Evolutionary conservation across 2,797 vertebrate genomes (phyloP).

Genomic region (Helostoma temminkii): DNA sequence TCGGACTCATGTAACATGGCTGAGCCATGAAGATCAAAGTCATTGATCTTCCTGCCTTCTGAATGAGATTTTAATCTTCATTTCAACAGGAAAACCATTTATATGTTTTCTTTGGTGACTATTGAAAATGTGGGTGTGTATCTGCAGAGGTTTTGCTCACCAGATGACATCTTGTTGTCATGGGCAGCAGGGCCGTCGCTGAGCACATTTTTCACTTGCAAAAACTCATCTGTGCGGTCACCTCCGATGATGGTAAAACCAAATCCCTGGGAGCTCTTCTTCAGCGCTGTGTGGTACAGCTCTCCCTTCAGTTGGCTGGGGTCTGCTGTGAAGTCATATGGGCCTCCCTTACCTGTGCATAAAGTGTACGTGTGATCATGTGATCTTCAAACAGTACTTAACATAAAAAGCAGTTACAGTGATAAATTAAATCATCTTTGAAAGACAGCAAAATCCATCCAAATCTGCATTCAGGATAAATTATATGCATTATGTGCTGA

Average conservation of each 20-base stretch:
- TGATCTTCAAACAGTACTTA: slow-evolving; percentile 16
- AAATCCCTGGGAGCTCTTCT: slow-evolving; percentile 95
- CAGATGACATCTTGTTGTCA: slow-evolving; percentile 94
- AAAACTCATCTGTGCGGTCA: slow-evolving; percentile 95
- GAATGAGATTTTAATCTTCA: slow-evolving; percentile 16
- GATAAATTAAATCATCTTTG: slow-evolving; percentile 40
- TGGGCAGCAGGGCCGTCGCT: slow-evolving; percentile 94
- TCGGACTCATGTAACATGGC: slow-evolving; percentile 21
- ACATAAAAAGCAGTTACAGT: slow-evolving; percentile 23
- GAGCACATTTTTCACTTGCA: slow-evolving; percentile 97
- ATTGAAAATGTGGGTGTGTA: not conserved
- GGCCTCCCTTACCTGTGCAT: slow-evolving; percentile 64
- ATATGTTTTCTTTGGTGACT: not conserved
- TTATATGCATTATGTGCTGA: slow-evolving; percentile 50
- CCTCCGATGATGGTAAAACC: slow-evolving; percentile 98
- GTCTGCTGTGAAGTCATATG: slow-evolving; percentile 89
- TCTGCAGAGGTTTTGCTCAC: slow-evolving; percentile 73
- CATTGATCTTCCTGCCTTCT: slow-evolving; percentile 7
- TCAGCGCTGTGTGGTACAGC: slow-evolving; percentile 90
- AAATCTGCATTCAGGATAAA: slow-evolving; percentile 46
- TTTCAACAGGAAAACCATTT: not conserved
- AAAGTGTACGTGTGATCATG: slow-evolving; percentile 8
- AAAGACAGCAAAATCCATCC: slow-evolving; percentile 50
- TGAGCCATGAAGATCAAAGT: not conserved
- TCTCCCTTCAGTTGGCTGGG: slow-evolving; percentile 92